Base-by-base conservation (phyloP, 2,888 invertebrate species). In the Apomyelois bistriatella region DNA sequence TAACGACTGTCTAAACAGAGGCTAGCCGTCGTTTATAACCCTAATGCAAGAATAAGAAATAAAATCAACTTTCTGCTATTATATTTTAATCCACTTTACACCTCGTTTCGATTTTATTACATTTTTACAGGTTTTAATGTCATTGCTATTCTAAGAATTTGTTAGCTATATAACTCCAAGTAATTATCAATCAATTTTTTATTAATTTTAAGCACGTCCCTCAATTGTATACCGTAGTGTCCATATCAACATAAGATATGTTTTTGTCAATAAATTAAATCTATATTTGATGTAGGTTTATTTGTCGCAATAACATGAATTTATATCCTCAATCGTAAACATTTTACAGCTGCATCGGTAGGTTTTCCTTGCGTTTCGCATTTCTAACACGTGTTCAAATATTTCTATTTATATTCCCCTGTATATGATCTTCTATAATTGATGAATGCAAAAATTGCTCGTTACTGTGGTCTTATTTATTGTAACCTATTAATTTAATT, bases 1-100 rank as follows among this genome's bases (percentile, higher is more conserved):
- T 84, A 87, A 87, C 84, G 86, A 85, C 83, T 80, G 82, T 82
- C 87, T 87, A 85, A 89, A 87, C 82, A 86, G 84, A 74, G 86
- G 79, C 81, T 85, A 79, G 81, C 79, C 74, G 82, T 80, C 83
- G 65, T 85, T 83, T 84, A 82, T 73, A 65, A 74, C 74, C 69
- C 76, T 82, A 81, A 83, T 85, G 74, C 73, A 72, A 65, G 68
- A 73, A 77, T 76, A 74, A 72, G 65, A 75, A 72, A 68, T 71
- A 75, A 76, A 76, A 68, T 63, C 61, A 60, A 64, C 63, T 60
- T 61, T 63, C 60, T 63, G 64, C 67, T 66, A 70, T 74, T 71
- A 72, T 63, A 59, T 60, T 64, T 73, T 74, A 69, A 79, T 76
- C 66, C 68, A 54, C 70, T 70, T 66, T 62, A 62, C 66, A 63